phyloP scores from a whole-genome alignment of 2,113 vertebrate genomes.

The Lepus europaeus region DNA sequence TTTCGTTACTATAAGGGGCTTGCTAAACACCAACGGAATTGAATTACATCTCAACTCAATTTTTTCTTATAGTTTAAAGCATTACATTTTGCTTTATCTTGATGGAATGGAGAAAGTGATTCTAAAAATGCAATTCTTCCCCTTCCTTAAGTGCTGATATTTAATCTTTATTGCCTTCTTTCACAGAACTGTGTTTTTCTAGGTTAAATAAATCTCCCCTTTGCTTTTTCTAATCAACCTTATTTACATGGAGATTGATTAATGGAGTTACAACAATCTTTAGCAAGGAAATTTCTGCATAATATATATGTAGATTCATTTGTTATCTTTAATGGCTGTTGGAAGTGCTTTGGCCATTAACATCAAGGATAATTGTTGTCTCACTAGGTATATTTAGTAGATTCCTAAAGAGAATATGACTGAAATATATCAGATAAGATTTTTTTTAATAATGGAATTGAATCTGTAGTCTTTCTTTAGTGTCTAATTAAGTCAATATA shows the following conservation, averaged over 20 bases:
- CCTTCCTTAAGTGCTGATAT: neutral
- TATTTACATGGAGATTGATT: conserved; percentile 69
- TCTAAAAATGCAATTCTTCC: conserved; percentile 31
- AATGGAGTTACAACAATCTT: conserved; percentile 66
- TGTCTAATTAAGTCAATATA: conserved; percentile 71
- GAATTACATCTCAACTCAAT: conserved; percentile 5
- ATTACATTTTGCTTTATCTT: conserved; percentile 23
- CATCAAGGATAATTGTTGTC: conserved; percentile 65
- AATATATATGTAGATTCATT: conserved; percentile 47
- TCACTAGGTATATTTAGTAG: conserved; percentile 57
- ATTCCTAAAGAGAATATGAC: conserved; percentile 60
- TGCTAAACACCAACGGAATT: neutral
- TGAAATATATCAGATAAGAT: conserved; percentile 67
- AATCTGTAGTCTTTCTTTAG: conserved; percentile 47
- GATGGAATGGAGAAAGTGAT: neutral
- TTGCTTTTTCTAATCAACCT: conserved; percentile 62
- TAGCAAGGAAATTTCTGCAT: conserved; percentile 50
- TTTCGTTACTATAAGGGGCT: neutral
- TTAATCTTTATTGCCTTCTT: conserved; percentile 7
- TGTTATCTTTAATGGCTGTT: conserved; percentile 47
- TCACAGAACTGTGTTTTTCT: conserved; percentile 19
- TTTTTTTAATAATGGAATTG: conserved; percentile 78
- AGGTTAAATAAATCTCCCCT: neutral
- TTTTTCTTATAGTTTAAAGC: neutral
- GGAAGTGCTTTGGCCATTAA: conserved; percentile 66